Evolutionary conservation across 2,797 vertebrate genomes (phyloP).

Genomic region (Oophaga sylvatica): DNA sequence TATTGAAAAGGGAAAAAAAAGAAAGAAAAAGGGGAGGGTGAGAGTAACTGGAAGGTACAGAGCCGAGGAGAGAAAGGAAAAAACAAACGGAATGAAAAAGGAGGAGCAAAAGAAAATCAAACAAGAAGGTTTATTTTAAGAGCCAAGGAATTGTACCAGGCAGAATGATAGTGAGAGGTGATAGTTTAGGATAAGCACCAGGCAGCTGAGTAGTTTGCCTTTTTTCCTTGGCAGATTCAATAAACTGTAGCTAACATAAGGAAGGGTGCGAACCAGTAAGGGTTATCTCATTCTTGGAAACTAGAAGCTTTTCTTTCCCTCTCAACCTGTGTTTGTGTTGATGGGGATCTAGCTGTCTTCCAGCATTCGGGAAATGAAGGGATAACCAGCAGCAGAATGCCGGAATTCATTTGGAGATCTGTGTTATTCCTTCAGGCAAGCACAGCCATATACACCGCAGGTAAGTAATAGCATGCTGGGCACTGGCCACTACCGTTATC

Average conservation of each 20-base stretch:
- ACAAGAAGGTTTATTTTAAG: slow-evolving; percentile 34
- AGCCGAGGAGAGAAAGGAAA: slow-evolving; percentile 12
- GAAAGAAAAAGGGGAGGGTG: slow-evolving; percentile 36
- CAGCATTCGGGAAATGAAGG: slow-evolving; percentile 51
- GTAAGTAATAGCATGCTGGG: slow-evolving; percentile 49
- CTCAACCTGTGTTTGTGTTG: slow-evolving; percentile 42
- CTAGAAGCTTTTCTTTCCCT: slow-evolving; percentile 17
- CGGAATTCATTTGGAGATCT: slow-evolving; percentile 55
- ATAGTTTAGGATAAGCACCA: neutral
- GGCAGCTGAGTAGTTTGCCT: slow-evolving; percentile 16
- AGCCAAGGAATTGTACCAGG: slow-evolving; percentile 32
- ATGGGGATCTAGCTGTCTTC: slow-evolving; percentile 50
- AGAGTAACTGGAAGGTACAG: slow-evolving; percentile 30
- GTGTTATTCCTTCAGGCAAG: slow-evolving; percentile 58
- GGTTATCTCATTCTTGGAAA: slow-evolving; percentile 20
- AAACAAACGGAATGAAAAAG: slow-evolving; percentile 41
- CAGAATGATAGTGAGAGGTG: slow-evolving; percentile 13
- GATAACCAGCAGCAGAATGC: slow-evolving; percentile 59
- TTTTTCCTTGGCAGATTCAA: neutral
- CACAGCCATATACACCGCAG: slow-evolving; percentile 56
- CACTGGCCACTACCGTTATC: slow-evolving; percentile 16
- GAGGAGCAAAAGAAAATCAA: slow-evolving; percentile 54
- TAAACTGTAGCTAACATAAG: slow-evolving; percentile 18
- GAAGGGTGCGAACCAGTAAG: neutral
- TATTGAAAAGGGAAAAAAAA: slow-evolving; percentile 26